Base-by-base conservation (phyloP, 2,113 vertebrate genomes). In the Campylorhamphus procurvoides region DNA sequence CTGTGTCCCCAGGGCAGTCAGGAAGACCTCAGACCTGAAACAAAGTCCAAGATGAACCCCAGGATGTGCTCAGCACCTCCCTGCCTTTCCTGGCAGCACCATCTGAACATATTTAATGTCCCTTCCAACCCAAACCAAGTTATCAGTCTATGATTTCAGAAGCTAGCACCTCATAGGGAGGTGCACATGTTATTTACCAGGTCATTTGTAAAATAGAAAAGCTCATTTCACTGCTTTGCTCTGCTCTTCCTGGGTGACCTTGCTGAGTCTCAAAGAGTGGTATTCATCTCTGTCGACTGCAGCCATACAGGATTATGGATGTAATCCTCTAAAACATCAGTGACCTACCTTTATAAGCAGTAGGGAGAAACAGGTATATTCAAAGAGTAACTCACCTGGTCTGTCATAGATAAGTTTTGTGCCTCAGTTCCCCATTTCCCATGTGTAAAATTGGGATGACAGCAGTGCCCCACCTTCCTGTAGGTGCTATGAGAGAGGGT, bases 21-120 rank as follows among this genome's bases (percentile, higher is more conserved):
- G 37, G 20, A 66, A 31, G 31, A 72, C 22, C 52, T 18, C n/a
- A 63, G 39, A 71, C 35, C 52, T 60, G 42, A 58, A 85, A 84
- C 5, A 46, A 2, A 47, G 11, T 4, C 24, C 49, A 44, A 39
- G 39, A 42, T 1, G 0, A 56, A 22, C 4, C 1, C 7, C 16
- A 24, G 39, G 20, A 84, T 12, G 2, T 44, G 10, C 33, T 82
- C 44, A 60, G 31, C 10, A 56, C 1, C 2, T 3, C 49, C 3
- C 3, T 73, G n/a, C 19, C 33, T 63, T 76, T 87, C 33, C 52
- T 39, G 59, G 13, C 18, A 42, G 29, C 42, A 33, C 1, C 3
- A 0, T 29, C 39, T 25, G 31, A 83, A 31, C 2, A 62, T 13
- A 35, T 40, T 55, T 62, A 42, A 55, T 27, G 35, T 33, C 18